Evolutionary conservation across 2,797 vertebrate species (phyloP), one percentile per base, ranked within the genome.

Genomic region (Sebastes wilsoni): DNA sequence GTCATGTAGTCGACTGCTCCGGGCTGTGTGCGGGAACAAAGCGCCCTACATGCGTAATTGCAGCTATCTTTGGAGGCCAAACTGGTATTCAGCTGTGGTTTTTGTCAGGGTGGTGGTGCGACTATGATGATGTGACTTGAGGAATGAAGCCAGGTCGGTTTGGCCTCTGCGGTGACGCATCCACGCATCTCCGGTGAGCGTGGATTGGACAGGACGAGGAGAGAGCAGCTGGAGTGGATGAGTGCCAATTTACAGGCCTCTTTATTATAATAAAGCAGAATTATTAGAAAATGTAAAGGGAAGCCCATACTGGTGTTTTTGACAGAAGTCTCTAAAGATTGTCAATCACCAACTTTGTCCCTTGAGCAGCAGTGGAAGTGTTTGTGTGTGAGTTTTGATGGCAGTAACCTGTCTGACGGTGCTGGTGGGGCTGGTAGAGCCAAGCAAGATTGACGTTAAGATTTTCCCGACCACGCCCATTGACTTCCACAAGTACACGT

Each of bases 81-180:
- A 65, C 77, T 74, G 67, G 56, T 60, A 72, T 79, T 77, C 52
- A 54, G 4, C 62, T 5, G 66, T 18, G 46, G n/a, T 25, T 75
- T 75, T 66, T 52, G 71, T 81, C 32, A 32, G 56, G 9, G 23
- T 42, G 38, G 70, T 16, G 54, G 36, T 66, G 60, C 22, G 58
- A 56, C 58, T 49, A 36, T 4, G 12, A 64, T 74, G 88, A 71
- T 79, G 80, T 79, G 92, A 83, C 83, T 52, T 69, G 13, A 87
- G 94, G 95, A 96, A 96, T 96, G 95, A 93, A 85, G 92, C 23
- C 78, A 30, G 88, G 90, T 93, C 66, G 84, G 94, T 95, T 93
- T 86, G 69, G 77, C 70, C 73, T 71, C 18, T 12, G 54, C 46
- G 5, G 73, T 86, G 85, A 91, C 85, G 83, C 66, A 38, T 38